Conservation (phyloP, 2,113 vertebrate species). For the Zapornia atra region DNA sequence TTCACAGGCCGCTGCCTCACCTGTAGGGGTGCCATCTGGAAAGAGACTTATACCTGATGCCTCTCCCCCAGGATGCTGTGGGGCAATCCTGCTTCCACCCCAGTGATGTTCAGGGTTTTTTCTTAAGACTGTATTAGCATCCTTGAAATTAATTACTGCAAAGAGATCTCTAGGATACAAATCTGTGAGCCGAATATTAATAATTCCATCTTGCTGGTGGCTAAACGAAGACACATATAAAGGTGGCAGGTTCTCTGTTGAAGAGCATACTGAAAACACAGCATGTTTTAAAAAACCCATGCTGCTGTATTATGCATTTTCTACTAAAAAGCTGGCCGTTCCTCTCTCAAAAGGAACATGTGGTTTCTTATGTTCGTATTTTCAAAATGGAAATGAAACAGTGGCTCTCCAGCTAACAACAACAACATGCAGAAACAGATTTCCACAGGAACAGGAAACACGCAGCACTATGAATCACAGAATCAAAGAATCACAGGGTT, state of each 20-base stretch:
- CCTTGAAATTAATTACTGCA: constrained; percentile 69
- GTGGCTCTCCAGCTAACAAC: not conserved
- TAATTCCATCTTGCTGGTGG: not conserved
- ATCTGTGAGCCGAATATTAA: constrained; percentile 31
- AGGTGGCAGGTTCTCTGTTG: not conserved
- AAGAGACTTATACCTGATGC: constrained; percentile 68
- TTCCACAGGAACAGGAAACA: not conserved
- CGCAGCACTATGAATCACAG: not conserved
- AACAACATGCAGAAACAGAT: not conserved
- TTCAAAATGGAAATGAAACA: not conserved
- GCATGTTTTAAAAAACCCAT: not conserved
- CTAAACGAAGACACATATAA: not conserved
- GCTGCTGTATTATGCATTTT: not conserved
- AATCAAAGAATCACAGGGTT: no score
- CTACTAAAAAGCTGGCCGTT: not conserved
- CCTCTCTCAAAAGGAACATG: not conserved
- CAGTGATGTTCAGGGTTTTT: not conserved
- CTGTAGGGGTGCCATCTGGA: constrained; percentile 83
- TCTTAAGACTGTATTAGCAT: not conserved
- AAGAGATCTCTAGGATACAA: constrained; percentile 17
- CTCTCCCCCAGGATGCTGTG: constrained; percentile 46
- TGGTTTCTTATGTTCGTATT: not conserved
- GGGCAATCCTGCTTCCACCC: constrained; percentile 13
- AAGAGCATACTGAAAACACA: not conserved
- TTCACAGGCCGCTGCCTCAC: constrained; percentile 92